These are phyloP conservation scores for Eulimnadia texana DNA, from an alignment of 1,140 invertebrate genomes.

Conservation along the genomic window DNA sequence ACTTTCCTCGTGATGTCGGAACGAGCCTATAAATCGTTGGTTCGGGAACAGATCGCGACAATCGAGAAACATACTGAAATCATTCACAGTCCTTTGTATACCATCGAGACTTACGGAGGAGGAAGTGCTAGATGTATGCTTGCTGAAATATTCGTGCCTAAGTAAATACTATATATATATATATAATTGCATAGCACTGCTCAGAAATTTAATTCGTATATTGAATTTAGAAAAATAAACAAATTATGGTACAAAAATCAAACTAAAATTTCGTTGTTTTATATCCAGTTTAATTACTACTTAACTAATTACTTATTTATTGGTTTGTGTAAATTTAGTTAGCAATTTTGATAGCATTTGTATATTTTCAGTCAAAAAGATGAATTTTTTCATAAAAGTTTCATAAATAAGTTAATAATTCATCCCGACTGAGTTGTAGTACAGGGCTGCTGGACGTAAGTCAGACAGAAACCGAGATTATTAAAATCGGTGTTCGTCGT, in stretches of 20 bases:
- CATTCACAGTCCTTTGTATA: slow-evolving; percentile 17
- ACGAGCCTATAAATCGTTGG: slow-evolving; percentile 17
- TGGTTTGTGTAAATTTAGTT: too few relatives aligned
- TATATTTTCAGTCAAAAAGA: too few relatives aligned
- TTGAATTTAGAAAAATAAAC: too few relatives aligned
- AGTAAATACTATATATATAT: background rate
- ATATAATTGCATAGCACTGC: too few relatives aligned
- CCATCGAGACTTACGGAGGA: slow-evolving; percentile 21
- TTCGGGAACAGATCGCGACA: slow-evolving; percentile 16
- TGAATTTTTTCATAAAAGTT: too few relatives aligned
- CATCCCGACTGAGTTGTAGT: background rate
- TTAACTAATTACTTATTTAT: too few relatives aligned
- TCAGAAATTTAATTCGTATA: too few relatives aligned
- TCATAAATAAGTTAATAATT: too few relatives aligned
- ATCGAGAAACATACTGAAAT: slow-evolving; percentile 18
- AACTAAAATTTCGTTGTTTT: too few relatives aligned
- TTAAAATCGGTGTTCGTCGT: background rate
- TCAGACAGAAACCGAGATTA: slow-evolving; percentile 22
- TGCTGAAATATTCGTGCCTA: slow-evolving; percentile 21
- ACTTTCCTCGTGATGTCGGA: slow-evolving; percentile 20
- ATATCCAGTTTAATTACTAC: too few relatives aligned
- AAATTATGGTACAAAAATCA: too few relatives aligned
- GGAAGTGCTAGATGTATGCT: slow-evolving; percentile 23
- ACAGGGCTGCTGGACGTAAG: slow-evolving; percentile 23
- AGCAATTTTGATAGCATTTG: too few relatives aligned